Evolutionary conservation across 2,113 vertebrate genomes (phyloP).

Genomic region (Thamnophis sirtalis): DNA sequence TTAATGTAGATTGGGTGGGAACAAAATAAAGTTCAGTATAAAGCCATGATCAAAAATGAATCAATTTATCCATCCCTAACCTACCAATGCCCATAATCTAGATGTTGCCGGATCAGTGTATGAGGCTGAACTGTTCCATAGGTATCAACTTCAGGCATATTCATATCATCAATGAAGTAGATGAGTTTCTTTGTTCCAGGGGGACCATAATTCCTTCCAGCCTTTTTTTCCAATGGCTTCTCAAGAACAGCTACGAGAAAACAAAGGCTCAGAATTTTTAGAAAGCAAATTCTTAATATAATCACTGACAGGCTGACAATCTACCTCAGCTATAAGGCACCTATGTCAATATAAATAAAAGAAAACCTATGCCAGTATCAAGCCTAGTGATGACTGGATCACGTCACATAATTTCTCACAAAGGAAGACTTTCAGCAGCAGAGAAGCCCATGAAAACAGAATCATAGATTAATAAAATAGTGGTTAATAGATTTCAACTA

Average conservation of each 20-base stretch:
- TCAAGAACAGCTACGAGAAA: slow-evolving; percentile 79
- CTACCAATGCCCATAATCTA: slow-evolving; percentile 96
- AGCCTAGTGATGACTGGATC: not conserved
- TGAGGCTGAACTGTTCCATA: slow-evolving; percentile 93
- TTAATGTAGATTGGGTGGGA: not conserved
- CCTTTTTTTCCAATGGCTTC: slow-evolving; percentile 94
- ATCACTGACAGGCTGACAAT: not conserved
- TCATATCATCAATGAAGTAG: slow-evolving; percentile 94
- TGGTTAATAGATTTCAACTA: not conserved
- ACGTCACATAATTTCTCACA: not conserved
- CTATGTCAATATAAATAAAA: not conserved
- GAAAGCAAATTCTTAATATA: not conserved
- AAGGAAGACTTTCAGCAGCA: not conserved
- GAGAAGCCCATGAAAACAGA: not conserved
- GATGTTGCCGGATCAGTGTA: slow-evolving; percentile 89
- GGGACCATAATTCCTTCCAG: slow-evolving; percentile 86
- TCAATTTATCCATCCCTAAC: not conserved
- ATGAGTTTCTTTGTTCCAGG: slow-evolving; percentile 83
- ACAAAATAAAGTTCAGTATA: not conserved
- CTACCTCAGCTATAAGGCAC: not conserved
- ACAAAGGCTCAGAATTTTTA: not conserved
- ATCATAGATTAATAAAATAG: not conserved
- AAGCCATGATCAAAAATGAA: not conserved
- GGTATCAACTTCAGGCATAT: slow-evolving; percentile 89
- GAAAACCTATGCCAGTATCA: not conserved